Evolutionary conservation across 2,113 vertebrate species (phyloP), one percentile per base, ranked within the genome.

Genomic region (Phrynosoma blainvillii): DNA sequence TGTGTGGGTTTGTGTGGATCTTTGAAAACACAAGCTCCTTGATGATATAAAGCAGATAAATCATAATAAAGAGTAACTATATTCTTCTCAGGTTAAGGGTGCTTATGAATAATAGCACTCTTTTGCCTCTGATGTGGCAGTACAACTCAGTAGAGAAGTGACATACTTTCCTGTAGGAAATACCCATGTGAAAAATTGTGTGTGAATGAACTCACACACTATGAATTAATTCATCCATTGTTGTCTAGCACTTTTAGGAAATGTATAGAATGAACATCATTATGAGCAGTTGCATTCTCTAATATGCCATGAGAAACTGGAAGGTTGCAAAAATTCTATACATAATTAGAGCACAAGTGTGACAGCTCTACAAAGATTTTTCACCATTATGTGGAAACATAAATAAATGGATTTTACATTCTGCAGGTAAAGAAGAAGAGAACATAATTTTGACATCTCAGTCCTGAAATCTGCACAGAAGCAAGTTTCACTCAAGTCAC

Each of bases 381-480:
- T 9, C 25, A 25, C 62, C 66, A 62, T 23, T 59, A 59, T 36
- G 30, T 62, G 54, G 1, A 68, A n/a, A 71, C 12, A 52, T 87
- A 81, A 71, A 86, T 52, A 32, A 68, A 79, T 21, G 7, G 5
- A 5, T 21, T 68, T 86, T 32, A 14, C 70, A 70, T 65, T 30
- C 13, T 56, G 14, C 12, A 13, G 9, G 7, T 23, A 47, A 54
- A n/a, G 40, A 88, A 88, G 73, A 77, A 74, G 23, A 71, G 42
- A 32, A 81, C 66, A 42, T 25, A 73, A 82, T 70, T 76, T 77
- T 83, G 42, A 83, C 81, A 27, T 76, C 23, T 76, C 59, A 52
- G 27, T 77, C 80, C 14, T 83, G 73, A 88, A 88, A 88, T 88
- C 66, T 88, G 13, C 73, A 54, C 40, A 77, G 42, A 40, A 77